Conservation (phyloP, 2,797 vertebrate species). For the Gephyroberyx darwinii region DNA sequence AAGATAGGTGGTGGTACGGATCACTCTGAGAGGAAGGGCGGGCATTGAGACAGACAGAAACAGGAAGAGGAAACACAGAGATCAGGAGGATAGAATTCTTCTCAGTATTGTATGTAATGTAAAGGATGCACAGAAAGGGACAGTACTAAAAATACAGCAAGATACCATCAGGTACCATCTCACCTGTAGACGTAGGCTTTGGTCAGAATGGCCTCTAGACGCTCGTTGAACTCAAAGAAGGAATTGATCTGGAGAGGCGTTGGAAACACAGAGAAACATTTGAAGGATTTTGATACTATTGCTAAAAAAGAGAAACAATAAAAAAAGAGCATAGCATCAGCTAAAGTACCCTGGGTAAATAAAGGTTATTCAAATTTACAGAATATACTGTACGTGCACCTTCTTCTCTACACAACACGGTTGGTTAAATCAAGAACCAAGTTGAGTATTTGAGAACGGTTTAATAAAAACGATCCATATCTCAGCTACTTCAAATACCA, state of each 20-base stretch:
- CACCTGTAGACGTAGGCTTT: conserved; percentile 98
- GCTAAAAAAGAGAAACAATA: neutral
- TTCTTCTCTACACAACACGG: no score
- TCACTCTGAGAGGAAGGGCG: conserved; percentile 83
- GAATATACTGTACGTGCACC: no score
- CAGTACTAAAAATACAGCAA: neutral
- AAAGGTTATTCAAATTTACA: neutral
- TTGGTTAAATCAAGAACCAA: no score
- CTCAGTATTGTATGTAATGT: neutral
- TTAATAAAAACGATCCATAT: no score
- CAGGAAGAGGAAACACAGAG: neutral
- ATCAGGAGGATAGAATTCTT: neutral
- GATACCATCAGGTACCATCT: conserved; percentile 44
- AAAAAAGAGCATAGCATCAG: no score
- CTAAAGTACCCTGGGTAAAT: neutral
- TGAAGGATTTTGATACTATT: neutral
- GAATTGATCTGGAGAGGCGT: conserved; percentile 86
- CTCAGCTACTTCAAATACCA: no score
- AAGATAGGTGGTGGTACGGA: conserved; percentile 93
- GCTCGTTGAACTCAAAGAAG: conserved; percentile 96
- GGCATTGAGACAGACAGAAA: neutral
- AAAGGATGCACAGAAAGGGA: neutral
- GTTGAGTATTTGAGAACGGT: no score
- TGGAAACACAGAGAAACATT: neutral
- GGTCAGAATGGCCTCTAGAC: conserved; percentile 94